phyloP scores from a whole-genome alignment of 92 coral and sea anemone species.

The Porites lobata region DNA sequence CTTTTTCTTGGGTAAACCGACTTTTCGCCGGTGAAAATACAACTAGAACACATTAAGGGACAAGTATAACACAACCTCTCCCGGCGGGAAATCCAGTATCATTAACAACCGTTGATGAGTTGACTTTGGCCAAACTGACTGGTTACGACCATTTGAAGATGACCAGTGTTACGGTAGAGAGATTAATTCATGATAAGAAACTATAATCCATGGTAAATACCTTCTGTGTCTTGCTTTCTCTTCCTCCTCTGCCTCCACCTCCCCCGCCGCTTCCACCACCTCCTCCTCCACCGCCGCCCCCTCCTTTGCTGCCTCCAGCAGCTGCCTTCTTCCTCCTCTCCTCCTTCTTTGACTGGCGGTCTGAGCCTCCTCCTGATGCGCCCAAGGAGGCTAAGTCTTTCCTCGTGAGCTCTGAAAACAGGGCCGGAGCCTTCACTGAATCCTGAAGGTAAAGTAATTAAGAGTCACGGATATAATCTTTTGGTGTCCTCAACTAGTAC shows the following conservation, averaged over 20 bases:
- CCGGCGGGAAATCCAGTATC: too few species aligned
- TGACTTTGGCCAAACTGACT: too few species aligned
- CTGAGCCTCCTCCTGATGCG: constrained; percentile 75
- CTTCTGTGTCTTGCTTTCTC: constrained; percentile 96
- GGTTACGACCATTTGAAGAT: too few species aligned
- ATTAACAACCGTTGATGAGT: too few species aligned
- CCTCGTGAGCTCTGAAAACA: constrained; percentile 91
- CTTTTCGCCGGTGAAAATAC: too few species aligned
- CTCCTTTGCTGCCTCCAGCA: constrained; percentile 86
- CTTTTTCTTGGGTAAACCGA: too few species aligned
- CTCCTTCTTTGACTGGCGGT: constrained; percentile 87
- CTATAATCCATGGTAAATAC: constrained; percentile 36
- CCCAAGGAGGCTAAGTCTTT: constrained; percentile 90
- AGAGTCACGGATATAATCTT: too few species aligned
- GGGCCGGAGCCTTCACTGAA: constrained; percentile 89
- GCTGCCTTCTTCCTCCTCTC: constrained; percentile 88
- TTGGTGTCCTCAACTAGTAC: too few species aligned
- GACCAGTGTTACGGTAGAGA: too few species aligned
- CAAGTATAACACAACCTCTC: too few species aligned
- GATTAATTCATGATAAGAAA: too few species aligned
- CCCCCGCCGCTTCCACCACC: constrained; percentile 67
- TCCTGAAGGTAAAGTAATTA: constrained; percentile 65
- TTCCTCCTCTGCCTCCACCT: constrained; percentile 93
- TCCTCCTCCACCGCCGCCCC: constrained; percentile 86
- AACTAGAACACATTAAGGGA: too few species aligned